phyloP scores from a whole-genome alignment of 2,797 vertebrate genomes.

The Vultur gryphus region DNA sequence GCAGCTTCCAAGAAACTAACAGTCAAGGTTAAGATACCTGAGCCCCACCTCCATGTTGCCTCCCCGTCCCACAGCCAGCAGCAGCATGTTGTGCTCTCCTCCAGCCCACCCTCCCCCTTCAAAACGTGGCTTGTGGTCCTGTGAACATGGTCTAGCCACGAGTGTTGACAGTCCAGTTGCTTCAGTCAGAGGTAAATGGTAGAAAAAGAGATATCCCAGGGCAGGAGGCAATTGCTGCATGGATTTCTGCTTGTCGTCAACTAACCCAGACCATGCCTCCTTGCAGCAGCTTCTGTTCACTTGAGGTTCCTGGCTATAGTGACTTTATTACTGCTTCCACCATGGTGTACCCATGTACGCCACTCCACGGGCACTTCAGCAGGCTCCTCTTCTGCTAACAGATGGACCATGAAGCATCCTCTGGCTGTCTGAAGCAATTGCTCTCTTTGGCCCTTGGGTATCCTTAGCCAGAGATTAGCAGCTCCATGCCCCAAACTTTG shows the following conservation, averaged over 20 bases:
- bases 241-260: background rate
- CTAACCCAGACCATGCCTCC: background rate
- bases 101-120: background rate
- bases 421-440: background rate
- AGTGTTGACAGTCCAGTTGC: background rate
- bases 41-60: background rate
- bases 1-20: background rate
- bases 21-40: background rate
- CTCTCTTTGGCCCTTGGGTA: background rate
- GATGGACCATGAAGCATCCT: background rate
- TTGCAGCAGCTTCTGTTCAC: background rate
- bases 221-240: background rate
- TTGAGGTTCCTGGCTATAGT: background rate
- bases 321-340: background rate
- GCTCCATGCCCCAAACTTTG: background rate
- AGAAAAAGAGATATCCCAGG: background rate
- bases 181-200: background rate
- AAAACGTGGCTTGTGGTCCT: background rate
- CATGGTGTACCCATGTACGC: background rate
- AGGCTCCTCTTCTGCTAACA: background rate
- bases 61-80: background rate
- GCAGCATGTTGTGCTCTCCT: background rate
- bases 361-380: background rate
- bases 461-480: background rate
- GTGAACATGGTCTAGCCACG: background rate